Evolutionary conservation across 2,797 vertebrate species (phyloP), one percentile per base, ranked within the genome.

Genomic region (Ispidina lecontei): DNA sequence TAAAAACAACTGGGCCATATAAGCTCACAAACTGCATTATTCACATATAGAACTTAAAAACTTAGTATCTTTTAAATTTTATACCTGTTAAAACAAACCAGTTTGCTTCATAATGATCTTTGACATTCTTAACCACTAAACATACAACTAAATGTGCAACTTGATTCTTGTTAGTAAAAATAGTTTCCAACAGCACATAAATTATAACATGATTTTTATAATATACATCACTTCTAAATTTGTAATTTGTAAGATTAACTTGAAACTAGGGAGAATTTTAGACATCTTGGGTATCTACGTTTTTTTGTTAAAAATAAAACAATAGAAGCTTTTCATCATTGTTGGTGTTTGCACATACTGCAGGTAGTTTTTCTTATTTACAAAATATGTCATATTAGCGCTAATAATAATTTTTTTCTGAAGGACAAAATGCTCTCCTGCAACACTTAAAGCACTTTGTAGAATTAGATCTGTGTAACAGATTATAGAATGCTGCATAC

Each of bases 361-460:
- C 67, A 77, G 60, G 54, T 75, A 49, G 21, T 1, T 76, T 90
- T 89, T 49, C 68, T 79, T 84, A 67, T 90, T 91, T 86, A 91
- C 28, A 74, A 77, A 86, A 51, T 6, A 62, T 62, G 20, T 70
- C 35, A 28, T 68, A 62, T 56, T 75, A 63, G 37, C 35, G 44
- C 55, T 64, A 74, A 65, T 37, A 37, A 39, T 37, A 37, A 6
- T 39, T 39, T 14, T 39, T 39, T 14, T 39, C 37, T 14, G 6
- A 39, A 39, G 37, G 14, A 16, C 49, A 77, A 91, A 89, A 63
- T 84, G 33, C 39, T 77, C 9, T 63, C 91, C 82, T 89, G 84
- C 54, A 91, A 84, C 63, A 87, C 58, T 90, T 71, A 84, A 79
- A 88, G 44, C n/a, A 86, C 77, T 85, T 94, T 94, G 46, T 81